Percentiles rank a stretch among this genome's conserved stretches.
These are phyloP conservation scores for Dendrolimus kikuchii DNA, from an alignment of 1,140 invertebrate genomes.

Conservation along the genomic window DNA sequence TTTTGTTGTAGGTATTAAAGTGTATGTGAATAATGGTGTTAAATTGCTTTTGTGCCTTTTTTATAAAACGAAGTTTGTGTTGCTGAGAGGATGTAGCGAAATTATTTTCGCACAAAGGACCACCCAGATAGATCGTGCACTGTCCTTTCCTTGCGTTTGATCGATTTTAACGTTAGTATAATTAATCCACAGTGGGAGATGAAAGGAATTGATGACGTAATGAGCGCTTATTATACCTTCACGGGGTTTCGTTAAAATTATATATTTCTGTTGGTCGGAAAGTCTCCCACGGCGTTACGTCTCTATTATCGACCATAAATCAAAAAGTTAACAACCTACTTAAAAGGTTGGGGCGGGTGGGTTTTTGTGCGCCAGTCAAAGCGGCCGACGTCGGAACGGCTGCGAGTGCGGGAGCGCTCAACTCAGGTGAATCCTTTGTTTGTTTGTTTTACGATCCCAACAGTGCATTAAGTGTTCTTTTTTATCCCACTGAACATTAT, in stretches of 20 bases:
- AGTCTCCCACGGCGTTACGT: conserved; percentile 69
- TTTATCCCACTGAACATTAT: conserved; percentile 13
- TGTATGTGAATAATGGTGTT: conserved; percentile 13
- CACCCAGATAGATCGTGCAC: conserved; percentile 29
- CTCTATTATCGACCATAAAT: conserved; percentile 71
- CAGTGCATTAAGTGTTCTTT: conserved; percentile 63
- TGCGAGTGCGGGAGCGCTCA: conserved; percentile 25
- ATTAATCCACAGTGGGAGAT: conserved; percentile 16
- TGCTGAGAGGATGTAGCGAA: conserved; percentile 8
- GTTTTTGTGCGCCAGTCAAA: conserved; percentile 64
- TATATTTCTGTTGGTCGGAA: conserved; percentile 50
- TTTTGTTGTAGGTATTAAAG: conserved; percentile 18
- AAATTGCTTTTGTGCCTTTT: too few species aligned
- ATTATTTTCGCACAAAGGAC: conserved; percentile 24
- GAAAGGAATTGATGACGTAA: conserved; percentile 35
- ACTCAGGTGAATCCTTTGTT: conserved; percentile 47
- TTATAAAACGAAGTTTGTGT: too few species aligned
- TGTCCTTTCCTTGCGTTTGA: conserved; percentile 7
- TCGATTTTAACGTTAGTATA: conserved; percentile 1
- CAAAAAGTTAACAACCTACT: conserved; percentile 72
- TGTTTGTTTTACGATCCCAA: conserved; percentile 69
- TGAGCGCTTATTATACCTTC: conserved; percentile 51
- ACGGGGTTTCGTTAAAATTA: conserved; percentile 63
- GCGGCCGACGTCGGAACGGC: conserved; percentile 49
- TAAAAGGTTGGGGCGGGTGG: conserved; percentile 61